Evolutionary conservation across 2,113 vertebrate genomes (phyloP).

Genomic region (Ophthalmolycus amberensis): DNA sequence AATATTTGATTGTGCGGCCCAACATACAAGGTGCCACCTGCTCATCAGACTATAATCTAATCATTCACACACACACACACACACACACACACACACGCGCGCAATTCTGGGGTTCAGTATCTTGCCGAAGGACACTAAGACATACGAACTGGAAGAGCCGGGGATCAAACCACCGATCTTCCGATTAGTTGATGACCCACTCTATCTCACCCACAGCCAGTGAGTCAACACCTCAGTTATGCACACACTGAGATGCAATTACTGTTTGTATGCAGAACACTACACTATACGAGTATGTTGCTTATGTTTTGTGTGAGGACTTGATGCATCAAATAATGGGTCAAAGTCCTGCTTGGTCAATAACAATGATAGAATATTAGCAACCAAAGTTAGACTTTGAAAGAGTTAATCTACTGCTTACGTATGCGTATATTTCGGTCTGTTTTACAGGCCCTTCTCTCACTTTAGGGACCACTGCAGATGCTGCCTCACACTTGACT

Average conservation of each 20-base stretch:
- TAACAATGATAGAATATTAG: not conserved
- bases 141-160: no score
- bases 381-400: not conserved
- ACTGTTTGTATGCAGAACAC: no score
- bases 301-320: no score
- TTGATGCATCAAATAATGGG: not conserved
- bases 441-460: conserved; percentile 22
- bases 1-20: not conserved
- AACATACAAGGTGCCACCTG: not conserved
- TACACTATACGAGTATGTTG: no score
- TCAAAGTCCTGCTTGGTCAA: not conserved
- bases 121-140: no score
- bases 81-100: not conserved
- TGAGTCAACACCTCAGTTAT: no score
- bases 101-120: no score
- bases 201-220: no score
- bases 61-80: not conserved
- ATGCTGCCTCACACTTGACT: not conserved
- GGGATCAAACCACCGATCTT: no score
- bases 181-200: no score
- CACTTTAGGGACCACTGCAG: conserved; percentile 31
- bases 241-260: no score
- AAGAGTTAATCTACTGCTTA: not conserved
- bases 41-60: not conserved
- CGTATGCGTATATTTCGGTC: not conserved